phyloP scores from a whole-genome alignment of 53 echinoderm and acorn worm genomes.

The Echinarachnius parma region DNA sequence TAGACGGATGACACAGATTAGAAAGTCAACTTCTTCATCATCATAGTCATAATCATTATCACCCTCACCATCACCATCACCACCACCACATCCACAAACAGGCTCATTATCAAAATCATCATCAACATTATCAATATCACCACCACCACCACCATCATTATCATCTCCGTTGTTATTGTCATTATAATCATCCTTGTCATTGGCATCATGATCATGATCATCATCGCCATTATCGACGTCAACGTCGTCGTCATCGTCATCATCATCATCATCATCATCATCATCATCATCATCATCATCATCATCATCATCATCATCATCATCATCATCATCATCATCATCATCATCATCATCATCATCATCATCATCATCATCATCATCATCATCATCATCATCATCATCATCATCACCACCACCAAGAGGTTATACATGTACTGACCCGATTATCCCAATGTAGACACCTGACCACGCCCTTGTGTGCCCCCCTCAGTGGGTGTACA shows the following conservation, averaged over 20 bases:
- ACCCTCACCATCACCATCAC: no score
- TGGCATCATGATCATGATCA: no score
- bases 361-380: conserved; percentile 9
- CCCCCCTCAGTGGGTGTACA: conserved; percentile 65
- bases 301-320: conserved; percentile 15
- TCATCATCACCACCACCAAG: conserved; percentile 47
- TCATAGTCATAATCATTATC: no score
- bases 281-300: conserved; percentile 17
- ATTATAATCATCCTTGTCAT: no score
- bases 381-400: not conserved
- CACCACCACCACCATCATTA: no score
- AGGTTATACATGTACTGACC: conserved; percentile 59
- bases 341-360: conserved; percentile 19
- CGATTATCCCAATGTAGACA: conserved; percentile 81
- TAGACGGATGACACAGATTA: no score
- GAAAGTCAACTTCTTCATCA: no score
- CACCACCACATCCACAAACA: no score
- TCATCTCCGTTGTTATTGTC: no score
- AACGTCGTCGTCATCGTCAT: not conserved
- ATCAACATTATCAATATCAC: no score
- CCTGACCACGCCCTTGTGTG: conserved; percentile 60
- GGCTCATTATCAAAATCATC: no score
- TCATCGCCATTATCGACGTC: not conserved
- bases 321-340: conserved; percentile 11
- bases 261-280: conserved; percentile 7